phyloP scores from a whole-genome alignment of 2,888 invertebrate species.

The Agrotis clavis region DNA sequence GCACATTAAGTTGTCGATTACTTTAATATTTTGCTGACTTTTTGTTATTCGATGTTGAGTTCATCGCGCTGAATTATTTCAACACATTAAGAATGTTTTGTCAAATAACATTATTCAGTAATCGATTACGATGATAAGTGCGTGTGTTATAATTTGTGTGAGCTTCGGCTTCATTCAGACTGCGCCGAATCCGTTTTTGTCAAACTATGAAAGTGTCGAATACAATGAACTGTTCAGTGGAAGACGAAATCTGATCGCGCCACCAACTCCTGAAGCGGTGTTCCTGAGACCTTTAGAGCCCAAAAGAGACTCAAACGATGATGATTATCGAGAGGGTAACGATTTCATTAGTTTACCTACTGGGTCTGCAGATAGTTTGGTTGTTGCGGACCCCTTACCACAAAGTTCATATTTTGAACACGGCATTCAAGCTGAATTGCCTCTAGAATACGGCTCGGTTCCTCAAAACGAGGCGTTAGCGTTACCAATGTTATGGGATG shows the following conservation, averaged over 20 bases:
- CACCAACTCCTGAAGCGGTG: conserved; percentile 16
- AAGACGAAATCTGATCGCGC: conserved; percentile 24
- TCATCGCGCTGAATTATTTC: conserved; percentile 38
- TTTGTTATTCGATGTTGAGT: conserved; percentile 16
- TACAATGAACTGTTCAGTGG: conserved; percentile 31
- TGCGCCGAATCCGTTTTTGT: conserved; percentile 40
- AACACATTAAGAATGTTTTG: conserved; percentile 36
- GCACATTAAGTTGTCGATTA: conserved; percentile 38
- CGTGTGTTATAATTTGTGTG: conserved; percentile 46
- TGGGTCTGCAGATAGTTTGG: conserved; percentile 21
- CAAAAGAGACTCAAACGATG: conserved; percentile 21
- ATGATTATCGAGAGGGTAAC: conserved; percentile 29
- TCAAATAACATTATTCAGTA: conserved; percentile 29
- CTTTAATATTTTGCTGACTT: conserved; percentile 57
- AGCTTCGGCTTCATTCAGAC: conserved; percentile 47
- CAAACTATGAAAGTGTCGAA: conserved; percentile 34
- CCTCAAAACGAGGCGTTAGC: conserved; percentile 25
- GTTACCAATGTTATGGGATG: conserved; percentile 34
- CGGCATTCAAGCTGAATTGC: conserved; percentile 28
- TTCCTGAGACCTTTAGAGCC: conserved; percentile 32
- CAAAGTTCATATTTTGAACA: conserved; percentile 44
- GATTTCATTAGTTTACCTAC: conserved; percentile 42
- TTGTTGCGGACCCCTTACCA: conserved; percentile 32
- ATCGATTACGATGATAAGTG: conserved; percentile 48
- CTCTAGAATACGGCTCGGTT: conserved; percentile 35